Evolutionary conservation across 2,888 invertebrate species (phyloP), one percentile per base, ranked within the genome.

Genomic region (Drosophila sordidula): DNA sequence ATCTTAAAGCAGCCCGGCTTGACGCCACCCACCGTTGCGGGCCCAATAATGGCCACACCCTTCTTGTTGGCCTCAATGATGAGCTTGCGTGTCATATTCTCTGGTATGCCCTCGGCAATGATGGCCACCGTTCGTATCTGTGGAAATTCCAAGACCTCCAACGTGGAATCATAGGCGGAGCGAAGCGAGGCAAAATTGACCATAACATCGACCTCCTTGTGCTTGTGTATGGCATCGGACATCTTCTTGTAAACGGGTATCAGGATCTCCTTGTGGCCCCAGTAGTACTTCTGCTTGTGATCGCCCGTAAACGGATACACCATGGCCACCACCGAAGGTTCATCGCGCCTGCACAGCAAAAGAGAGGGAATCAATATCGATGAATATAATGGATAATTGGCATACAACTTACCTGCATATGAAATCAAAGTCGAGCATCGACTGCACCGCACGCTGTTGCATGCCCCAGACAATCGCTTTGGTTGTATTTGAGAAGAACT

Each of bases 1-100:
- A 99, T 99, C 93, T 99, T 99, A 93, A 99, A 99, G 92, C 99
- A 98, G 1, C 99, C 99, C 0, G 99, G 99, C 89, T 99, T 99
- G 62, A 99, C 96, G 4, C 99, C 99, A 49, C 99, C 99, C 41
- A 99, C 98, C 0, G 98, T 98, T 0, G 98, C 98, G 0, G 99
- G 98, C 12, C 96, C 99, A 80, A 98, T 98, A 46, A 98, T 96
- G 22, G 95, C 93, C 5, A 98, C 97, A 44, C 95, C 96, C 90
- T 97, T 96, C 59, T 96, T 94, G 79, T 97, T 95, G 0, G 98
- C 98, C 51, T 95, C 93, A 75, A 97, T 94, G 90, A 98, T 97
- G 87, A 99, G 94, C 91, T 98, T 97, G 75, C 99, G 94, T 0
- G 99, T 99, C 95, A 98, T 96, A 91, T 99, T 99, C 92, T 99